Evolutionary conservation across 2,888 invertebrate genomes (phyloP), one percentile per base, ranked within the genome.

Genomic region (Dicranocentrus wangi): DNA sequence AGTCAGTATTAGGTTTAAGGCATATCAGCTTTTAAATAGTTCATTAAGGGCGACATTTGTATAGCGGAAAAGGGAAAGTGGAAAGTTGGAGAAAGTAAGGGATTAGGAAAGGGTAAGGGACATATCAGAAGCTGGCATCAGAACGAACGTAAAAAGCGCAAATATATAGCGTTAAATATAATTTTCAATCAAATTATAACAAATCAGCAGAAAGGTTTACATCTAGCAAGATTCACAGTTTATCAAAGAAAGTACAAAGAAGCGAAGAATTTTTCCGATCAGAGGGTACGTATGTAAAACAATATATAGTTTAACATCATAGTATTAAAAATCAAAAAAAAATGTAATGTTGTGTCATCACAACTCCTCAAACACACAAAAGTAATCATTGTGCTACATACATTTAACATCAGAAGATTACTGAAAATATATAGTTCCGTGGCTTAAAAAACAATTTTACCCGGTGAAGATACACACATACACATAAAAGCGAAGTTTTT

Each of bases 321-420:
- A n/a, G n/a, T n/a, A n/a, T n/a, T n/a, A 47, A 47, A 60, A 71
- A 27, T 43, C 28, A 23, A 73, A 73, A 28, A 73, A 28, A 21
- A n/a, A 72, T 25, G 55, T 55, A 55, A 55, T 55, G 2, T 25
- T n/a, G 51, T 19, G 51, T n/a, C 61, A 61, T 28, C 60, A 55
- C 25, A 55, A 17, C 23, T 15, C 58, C 25, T 58, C 58, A 25
- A 58, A 51, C 27, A 58, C n/a, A 23, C 15, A 17, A 19, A 61
- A 55, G 73, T 73, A 51, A 28, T 73, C 73, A 73, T 73, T 73
- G 73, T 73, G 73, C 73, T 73, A 73, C 73, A n/a, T n/a, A n/a
- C n/a, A 73, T 63, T 17, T 23, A 55, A 55, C 3, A 53, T 23
- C 7, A 69, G 15, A 21, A 55, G 25, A 55, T 23, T n/a, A 23